phyloP scores from a whole-genome alignment of 2,888 invertebrate genomes.

The Barypeithes pellucidus region DNA sequence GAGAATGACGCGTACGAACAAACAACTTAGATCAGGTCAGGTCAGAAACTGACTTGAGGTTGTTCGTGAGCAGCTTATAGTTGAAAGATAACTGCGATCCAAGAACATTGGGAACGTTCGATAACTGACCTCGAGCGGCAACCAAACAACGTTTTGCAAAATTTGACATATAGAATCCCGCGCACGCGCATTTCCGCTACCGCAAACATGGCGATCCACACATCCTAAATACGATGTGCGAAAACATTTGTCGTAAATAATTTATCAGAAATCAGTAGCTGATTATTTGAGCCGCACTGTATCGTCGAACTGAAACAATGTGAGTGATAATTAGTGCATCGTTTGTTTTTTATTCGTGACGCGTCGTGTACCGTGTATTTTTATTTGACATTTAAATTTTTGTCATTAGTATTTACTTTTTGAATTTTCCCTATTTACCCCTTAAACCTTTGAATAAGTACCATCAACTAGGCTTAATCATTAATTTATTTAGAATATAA shows the following conservation, averaged over 20 bases:
- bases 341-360: slow-evolving; percentile 18
- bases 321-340: slow-evolving; percentile 35
- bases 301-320: slow-evolving; percentile 31
- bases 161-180: slow-evolving; percentile 45
- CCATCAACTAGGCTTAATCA: slow-evolving; percentile 32
- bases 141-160: slow-evolving; percentile 38
- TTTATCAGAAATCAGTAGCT: slow-evolving; percentile 33
- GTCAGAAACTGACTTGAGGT: too few relatives aligned
- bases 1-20: too few relatives aligned
- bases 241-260: slow-evolving; percentile 47
- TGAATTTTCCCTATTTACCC: slow-evolving; percentile 16
- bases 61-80: not conserved
- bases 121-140: not conserved
- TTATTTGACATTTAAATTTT: slow-evolving; percentile 41
- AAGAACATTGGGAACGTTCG: slow-evolving; percentile 6
- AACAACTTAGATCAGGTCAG: too few relatives aligned
- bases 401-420: slow-evolving; percentile 38
- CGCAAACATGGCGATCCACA: slow-evolving; percentile 63
- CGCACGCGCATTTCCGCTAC: slow-evolving; percentile 54
- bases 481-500: not conserved
- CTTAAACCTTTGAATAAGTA: slow-evolving; percentile 16
- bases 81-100: slow-evolving; percentile 4
- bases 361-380: slow-evolving; percentile 30
- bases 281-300: slow-evolving; percentile 19
- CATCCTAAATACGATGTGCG: slow-evolving; percentile 48